These are phyloP conservation scores for Lordiphosa mommai DNA, from an alignment of 1,140 invertebrate genomes.

Conservation along the genomic window DNA sequence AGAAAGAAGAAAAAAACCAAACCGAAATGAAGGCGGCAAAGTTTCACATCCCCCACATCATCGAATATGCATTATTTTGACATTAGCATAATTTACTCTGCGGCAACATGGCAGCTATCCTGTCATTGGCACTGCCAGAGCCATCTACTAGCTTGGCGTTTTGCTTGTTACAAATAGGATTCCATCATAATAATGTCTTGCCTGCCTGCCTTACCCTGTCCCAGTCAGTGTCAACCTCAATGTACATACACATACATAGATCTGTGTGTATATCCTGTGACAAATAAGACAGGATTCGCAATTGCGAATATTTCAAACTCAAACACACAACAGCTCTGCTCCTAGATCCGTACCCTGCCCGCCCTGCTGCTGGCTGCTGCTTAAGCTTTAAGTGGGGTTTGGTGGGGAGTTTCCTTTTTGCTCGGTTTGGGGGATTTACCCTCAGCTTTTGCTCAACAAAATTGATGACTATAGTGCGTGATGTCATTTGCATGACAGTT, in stretches of 20 bases:
- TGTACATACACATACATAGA: too few relatives aligned
- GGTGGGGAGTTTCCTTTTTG: slow-evolving; percentile 5
- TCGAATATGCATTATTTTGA: slow-evolving; percentile 79
- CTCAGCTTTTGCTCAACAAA: slow-evolving; percentile 44
- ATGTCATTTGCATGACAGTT: slow-evolving; percentile 76
- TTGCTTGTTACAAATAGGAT: slow-evolving; percentile 75
- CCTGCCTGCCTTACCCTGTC: slow-evolving; percentile 3
- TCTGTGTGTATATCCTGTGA: slow-evolving; percentile 53
- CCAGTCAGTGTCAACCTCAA: not conserved
- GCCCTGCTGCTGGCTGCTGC: slow-evolving; percentile 20
- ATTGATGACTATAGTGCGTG: slow-evolving; percentile 77
- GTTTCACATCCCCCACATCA: slow-evolving; percentile 49
- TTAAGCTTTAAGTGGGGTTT: slow-evolving; percentile 48
- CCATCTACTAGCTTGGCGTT: slow-evolving; percentile 49
- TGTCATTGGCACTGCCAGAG: slow-evolving; percentile 68
- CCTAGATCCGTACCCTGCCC: too few relatives aligned
- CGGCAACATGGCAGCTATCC: slow-evolving; percentile 29
- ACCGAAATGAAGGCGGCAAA: slow-evolving; percentile 5
- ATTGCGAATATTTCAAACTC: slow-evolving; percentile 76
- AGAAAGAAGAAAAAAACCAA: too few relatives aligned
- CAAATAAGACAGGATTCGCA: slow-evolving; percentile 74
- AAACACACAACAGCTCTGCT: slow-evolving; percentile 48
- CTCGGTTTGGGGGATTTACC: slow-evolving; percentile 56
- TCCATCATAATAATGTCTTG: slow-evolving; percentile 75
- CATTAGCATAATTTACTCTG: slow-evolving; percentile 78